Percentiles rank a stretch among this genome's conserved stretches.
These are phyloP conservation scores for Rhopalosiphum padi DNA, from an alignment of 1,140 invertebrate genomes.

Conservation along the genomic window DNA sequence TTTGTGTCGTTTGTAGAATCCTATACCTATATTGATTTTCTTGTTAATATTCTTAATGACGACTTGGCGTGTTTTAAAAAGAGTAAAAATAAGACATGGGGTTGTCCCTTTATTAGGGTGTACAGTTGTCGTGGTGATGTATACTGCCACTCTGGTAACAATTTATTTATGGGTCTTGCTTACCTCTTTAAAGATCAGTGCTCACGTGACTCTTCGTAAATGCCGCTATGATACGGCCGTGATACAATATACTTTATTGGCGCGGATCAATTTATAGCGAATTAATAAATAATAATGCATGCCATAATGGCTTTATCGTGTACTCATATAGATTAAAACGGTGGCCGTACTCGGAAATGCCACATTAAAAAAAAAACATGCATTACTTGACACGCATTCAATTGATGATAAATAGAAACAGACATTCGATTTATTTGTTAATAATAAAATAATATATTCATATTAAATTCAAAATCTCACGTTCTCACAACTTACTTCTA, in stretches of 20 bases:
- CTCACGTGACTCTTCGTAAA: background rate
- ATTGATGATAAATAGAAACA: slow-evolving; percentile 1
- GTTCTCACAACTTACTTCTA: background rate
- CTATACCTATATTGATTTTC: background rate
- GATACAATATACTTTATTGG: background rate
- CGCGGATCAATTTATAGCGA: background rate
- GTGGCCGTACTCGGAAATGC: background rate
- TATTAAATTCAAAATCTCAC: background rate
- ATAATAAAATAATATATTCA: background rate
- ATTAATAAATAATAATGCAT: background rate
- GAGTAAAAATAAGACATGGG: background rate
- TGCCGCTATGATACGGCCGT: background rate
- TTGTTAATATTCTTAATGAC: background rate
- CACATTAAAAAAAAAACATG: background rate
- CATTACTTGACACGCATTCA: background rate
- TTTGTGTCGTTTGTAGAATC: background rate
- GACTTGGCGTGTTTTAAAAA: background rate
- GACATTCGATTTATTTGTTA: background rate
- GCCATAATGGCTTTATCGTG: slow-evolving; percentile 17
- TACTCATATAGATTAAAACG: background rate
- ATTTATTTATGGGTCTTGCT: background rate
- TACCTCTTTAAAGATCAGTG: background rate
- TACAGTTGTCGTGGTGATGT: background rate
- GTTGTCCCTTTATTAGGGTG: background rate
- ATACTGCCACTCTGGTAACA: background rate